Conservation (phyloP, 2,113 vertebrate species). For the Vidua macroura region DNA sequence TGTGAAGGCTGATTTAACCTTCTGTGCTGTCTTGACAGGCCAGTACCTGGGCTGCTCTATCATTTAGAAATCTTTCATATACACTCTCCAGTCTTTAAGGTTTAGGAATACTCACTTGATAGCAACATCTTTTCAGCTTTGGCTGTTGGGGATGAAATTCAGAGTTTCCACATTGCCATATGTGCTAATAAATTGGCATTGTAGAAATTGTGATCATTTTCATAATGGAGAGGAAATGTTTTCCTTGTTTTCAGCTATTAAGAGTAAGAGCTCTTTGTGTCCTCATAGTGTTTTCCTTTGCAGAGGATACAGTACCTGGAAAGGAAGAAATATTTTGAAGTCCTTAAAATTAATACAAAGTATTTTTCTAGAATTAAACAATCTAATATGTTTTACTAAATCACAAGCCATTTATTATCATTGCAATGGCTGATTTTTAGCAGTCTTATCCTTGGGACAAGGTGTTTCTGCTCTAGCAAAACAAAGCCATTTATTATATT, state of each 20-base stretch:
- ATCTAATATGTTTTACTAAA: neutral
- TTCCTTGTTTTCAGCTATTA: slow-evolving; percentile 15
- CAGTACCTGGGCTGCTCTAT: neutral
- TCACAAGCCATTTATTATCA: neutral
- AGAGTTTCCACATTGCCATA: neutral
- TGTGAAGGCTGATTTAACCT: slow-evolving; percentile 50
- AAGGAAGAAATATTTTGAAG: neutral
- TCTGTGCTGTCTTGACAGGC: neutral
- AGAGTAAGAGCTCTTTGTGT: neutral
- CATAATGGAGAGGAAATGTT: neutral
- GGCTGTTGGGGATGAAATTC: slow-evolving; percentile 10
- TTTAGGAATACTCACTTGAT: neutral
- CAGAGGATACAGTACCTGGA: neutral
- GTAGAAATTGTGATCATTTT: slow-evolving; percentile 15
- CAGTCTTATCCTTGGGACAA: neutral
- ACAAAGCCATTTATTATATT: neutral
- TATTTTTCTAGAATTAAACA: neutral
- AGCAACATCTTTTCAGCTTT: slow-evolving; percentile 5
- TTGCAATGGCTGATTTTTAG: neutral
- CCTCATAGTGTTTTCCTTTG: neutral
- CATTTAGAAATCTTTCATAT: slow-evolving; percentile 36
- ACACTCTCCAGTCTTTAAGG: neutral
- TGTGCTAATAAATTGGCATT: slow-evolving; percentile 6
- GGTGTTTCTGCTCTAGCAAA: neutral
- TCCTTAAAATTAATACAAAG: neutral